Percentiles rank a stretch among this genome's conserved stretches.
Conservation (phyloP, 2,888 invertebrate species). For the Drosophila hamatofila region DNA sequence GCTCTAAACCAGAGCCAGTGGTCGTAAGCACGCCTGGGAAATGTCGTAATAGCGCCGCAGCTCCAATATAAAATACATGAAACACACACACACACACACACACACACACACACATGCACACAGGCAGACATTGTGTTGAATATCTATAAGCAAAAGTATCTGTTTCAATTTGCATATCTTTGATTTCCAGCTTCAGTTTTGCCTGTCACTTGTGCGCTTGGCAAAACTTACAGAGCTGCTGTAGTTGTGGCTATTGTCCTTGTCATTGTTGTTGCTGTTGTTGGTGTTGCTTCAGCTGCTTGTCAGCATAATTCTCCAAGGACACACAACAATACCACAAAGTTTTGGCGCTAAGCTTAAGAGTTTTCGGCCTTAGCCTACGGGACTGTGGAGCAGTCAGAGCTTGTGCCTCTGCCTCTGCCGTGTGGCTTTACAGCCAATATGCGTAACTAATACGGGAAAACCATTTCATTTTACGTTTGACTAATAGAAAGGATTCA, state of each 20-base stretch:
- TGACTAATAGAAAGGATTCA: conserved; percentile 82
- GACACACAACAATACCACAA: conserved; percentile 67
- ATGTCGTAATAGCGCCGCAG: conserved; percentile 72
- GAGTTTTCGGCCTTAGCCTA: conserved; percentile 52
- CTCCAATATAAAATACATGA: conserved; percentile 70
- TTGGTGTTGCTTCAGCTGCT: conserved; percentile 20
- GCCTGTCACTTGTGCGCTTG: conserved; percentile 20
- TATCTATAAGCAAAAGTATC: conserved; percentile 63
- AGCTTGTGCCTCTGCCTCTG: not conserved
- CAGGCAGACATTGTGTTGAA: conserved; percentile 18
- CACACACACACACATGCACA: conserved; percentile 12
- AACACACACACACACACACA: conserved; percentile 17
- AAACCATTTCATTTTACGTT: conserved; percentile 78
- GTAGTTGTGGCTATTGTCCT: conserved; percentile 39
- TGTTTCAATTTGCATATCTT: conserved; percentile 82
- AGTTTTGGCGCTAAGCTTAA: conserved; percentile 61
- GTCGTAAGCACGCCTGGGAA: conserved; percentile 65
- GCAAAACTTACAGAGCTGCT: conserved; percentile 39
- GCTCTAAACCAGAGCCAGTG: conserved; percentile 28
- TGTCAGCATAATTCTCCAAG: conserved; percentile 68
- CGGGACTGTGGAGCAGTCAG: conserved; percentile 26
- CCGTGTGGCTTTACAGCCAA: conserved; percentile 69
- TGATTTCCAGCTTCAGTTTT: conserved; percentile 66
- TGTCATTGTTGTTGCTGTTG: conserved; percentile 18
- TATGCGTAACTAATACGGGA: conserved; percentile 71